Percentiles rank a stretch among this genome's conserved stretches.
phyloP scores from a whole-genome alignment of 2,797 vertebrate species.

The Megalops cyprinoides region DNA sequence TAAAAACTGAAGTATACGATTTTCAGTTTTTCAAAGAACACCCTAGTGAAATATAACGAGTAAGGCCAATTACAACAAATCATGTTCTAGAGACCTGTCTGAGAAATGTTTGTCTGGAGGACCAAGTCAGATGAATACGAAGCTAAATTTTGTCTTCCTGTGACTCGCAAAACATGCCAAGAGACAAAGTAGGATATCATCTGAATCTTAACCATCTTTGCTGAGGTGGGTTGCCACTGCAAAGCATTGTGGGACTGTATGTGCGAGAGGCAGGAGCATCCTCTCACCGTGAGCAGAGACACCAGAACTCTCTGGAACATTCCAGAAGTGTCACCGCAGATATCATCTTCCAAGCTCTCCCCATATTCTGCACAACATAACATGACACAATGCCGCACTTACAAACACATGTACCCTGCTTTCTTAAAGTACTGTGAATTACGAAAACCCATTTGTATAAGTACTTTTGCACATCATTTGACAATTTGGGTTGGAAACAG shows the following conservation, averaged over 20 bases:
- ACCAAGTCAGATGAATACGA: neutral
- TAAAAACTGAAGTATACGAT: too few species aligned
- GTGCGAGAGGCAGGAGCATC: neutral
- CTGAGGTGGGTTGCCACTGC: neutral
- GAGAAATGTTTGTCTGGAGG: neutral
- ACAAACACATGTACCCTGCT: neutral
- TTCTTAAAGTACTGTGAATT: neutral
- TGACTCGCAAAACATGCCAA: neutral
- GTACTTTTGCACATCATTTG: neutral
- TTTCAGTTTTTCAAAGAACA: too few species aligned
- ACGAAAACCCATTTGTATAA: neutral
- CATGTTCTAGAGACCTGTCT: neutral
- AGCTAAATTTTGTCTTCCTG: neutral
- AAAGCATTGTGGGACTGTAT: neutral
- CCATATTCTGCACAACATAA: constrained; percentile 74
- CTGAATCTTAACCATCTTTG: neutral
- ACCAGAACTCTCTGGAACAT: constrained; percentile 93
- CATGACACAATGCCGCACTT: too few species aligned
- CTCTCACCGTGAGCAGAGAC: constrained; percentile 85
- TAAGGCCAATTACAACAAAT: too few species aligned
- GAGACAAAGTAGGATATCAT: neutral
- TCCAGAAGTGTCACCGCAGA: constrained; percentile 88
- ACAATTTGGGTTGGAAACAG: too few species aligned
- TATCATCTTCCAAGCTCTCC: constrained; percentile 81
- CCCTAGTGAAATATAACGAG: too few species aligned